A percentile compares a stretch with the other conserved stretches of the same genome.
These are phyloP conservation scores for Tinea pellionella DNA, from an alignment of 2,888 invertebrate genomes.

Conservation along the genomic window DNA sequence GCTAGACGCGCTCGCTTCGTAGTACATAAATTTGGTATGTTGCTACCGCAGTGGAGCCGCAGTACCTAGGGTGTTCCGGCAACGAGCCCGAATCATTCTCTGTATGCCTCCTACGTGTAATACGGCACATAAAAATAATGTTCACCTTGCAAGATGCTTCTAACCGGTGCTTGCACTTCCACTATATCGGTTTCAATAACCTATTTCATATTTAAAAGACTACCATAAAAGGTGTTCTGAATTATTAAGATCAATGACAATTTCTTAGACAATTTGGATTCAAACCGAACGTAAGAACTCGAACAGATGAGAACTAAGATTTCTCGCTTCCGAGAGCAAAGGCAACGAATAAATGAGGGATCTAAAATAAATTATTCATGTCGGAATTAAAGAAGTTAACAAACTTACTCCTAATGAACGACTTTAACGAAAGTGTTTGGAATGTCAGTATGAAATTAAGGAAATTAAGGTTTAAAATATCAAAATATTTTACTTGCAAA, in stretches of 20 bases:
- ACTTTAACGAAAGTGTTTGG: slow-evolving; percentile 26
- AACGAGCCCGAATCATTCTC: slow-evolving; percentile 6
- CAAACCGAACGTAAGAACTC: background rate
- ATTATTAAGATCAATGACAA: background rate
- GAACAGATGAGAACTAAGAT: background rate
- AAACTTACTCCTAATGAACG: slow-evolving; percentile 26
- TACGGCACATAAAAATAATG: slow-evolving; percentile 44
- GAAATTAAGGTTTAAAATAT: background rate
- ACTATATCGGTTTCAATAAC: background rate
- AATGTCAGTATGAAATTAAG: slow-evolving; percentile 20
- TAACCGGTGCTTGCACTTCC: background rate
- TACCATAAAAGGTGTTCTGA: background rate
- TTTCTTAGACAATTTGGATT: background rate
- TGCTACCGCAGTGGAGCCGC: slow-evolving; percentile 62
- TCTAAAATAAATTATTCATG: slow-evolving; percentile 34
- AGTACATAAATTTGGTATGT: slow-evolving; percentile 59
- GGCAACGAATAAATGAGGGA: slow-evolving; percentile 17
- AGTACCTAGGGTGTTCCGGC: slow-evolving; percentile 38
- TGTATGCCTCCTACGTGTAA: slow-evolving; percentile 46
- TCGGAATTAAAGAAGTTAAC: slow-evolving; percentile 32
- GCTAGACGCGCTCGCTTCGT: slow-evolving; percentile 50
- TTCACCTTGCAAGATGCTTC: background rate
- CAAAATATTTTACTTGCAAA: background rate
- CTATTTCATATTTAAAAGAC: background rate
- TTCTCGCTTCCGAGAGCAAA: slow-evolving; percentile 3